These are phyloP conservation scores for Clarias batrachus DNA, from an alignment of 2,113 vertebrate species.

Conservation along the genomic window DNA sequence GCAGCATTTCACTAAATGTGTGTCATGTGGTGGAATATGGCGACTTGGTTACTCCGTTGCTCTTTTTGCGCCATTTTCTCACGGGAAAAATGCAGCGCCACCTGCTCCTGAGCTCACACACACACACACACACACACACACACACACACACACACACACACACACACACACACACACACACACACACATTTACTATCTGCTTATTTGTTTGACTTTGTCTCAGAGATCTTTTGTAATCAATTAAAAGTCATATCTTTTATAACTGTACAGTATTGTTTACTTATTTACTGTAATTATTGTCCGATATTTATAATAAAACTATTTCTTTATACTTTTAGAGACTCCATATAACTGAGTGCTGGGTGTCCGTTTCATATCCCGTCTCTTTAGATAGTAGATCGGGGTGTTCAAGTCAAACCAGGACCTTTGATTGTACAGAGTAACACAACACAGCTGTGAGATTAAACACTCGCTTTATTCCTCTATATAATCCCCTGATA, in stretches of 20 bases:
- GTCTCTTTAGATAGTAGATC: no score
- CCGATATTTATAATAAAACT: background rate
- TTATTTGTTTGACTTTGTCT: background rate
- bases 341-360: background rate
- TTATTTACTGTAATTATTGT: background rate
- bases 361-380: background rate
- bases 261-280: background rate
- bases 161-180: background rate
- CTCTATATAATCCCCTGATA: no score
- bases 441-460: no score
- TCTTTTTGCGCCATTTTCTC: constrained; percentile 64
- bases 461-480: no score
- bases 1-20: constrained; percentile 58
- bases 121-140: background rate
- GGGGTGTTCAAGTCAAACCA: no score
- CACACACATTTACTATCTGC: background rate
- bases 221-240: background rate
- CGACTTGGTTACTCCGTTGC: constrained; percentile 58
- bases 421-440: no score
- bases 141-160: background rate
- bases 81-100: constrained; percentile 64
- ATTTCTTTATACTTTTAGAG: background rate
- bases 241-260: background rate
- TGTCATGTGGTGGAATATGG: constrained; percentile 66
- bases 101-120: background rate